phyloP scores from a whole-genome alignment of 1,140 invertebrate species.

The Stegodyphus dumicola region DNA sequence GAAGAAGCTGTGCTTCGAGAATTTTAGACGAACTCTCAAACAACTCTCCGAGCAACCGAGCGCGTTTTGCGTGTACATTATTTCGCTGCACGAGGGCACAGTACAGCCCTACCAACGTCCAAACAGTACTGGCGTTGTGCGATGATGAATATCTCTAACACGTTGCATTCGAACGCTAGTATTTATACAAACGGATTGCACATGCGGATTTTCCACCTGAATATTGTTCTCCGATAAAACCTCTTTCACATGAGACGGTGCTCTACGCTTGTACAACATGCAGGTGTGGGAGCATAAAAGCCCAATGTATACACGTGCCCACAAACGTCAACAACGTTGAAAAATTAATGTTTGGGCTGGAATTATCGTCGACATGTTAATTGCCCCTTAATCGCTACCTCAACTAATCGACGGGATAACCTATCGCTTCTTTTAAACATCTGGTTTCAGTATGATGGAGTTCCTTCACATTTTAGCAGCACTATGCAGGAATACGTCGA shows the following conservation, averaged over 20 bases:
- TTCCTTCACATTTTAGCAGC: neutral
- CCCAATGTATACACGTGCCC: neutral
- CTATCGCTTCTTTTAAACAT: constrained; percentile 7
- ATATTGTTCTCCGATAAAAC: neutral
- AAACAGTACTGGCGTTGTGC: neutral
- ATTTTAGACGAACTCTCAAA: neutral
- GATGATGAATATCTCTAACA: neutral
- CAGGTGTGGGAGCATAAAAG: neutral
- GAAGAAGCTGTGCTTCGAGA: neutral
- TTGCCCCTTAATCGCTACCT: neutral
- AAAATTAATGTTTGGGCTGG: neutral
- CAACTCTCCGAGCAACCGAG: neutral
- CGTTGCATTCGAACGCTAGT: neutral
- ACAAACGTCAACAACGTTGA: neutral
- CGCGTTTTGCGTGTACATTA: neutral
- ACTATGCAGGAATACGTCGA: neutral
- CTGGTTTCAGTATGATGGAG: constrained; percentile 1
- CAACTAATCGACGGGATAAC: neutral
- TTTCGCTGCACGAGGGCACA: neutral
- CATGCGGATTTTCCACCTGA: neutral
- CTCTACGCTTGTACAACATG: neutral
- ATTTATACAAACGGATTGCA: neutral
- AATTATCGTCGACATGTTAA: neutral
- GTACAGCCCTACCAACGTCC: neutral
- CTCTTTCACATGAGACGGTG: neutral